A percentile compares a stretch with the other conserved stretches of the same genome.
Evolutionary conservation across 1,140 invertebrate genomes (phyloP).

Genomic region (Camponotus vicinus): DNA sequence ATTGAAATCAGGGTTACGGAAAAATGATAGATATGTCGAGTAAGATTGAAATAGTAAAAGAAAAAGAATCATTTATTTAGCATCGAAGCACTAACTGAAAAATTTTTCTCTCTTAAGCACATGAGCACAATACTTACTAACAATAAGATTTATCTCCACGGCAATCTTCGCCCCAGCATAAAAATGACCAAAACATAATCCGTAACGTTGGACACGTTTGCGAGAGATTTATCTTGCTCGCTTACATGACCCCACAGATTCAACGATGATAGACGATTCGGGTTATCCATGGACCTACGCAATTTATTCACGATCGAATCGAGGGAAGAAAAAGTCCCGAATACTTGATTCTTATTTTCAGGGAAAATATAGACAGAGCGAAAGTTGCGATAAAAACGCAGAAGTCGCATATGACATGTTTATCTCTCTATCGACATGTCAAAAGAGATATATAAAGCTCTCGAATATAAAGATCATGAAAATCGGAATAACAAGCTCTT

Average conservation of each 20-base stretch:
- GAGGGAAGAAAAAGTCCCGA: not conserved
- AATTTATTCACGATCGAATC: conserved; percentile 35
- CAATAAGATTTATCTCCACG: not conserved
- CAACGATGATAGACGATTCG: conserved; percentile 27
- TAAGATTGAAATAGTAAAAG: conserved; percentile 32
- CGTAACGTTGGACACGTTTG: not conserved
- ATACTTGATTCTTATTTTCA: conserved; percentile 22
- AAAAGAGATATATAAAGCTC: not conserved
- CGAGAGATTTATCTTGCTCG: conserved; percentile 35
- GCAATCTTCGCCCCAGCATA: conserved; percentile 13
- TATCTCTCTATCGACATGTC: not conserved
- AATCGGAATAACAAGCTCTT: not conserved
- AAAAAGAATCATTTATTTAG: conserved; percentile 11
- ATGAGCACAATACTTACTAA: not conserved
- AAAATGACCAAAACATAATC: conserved; percentile 17
- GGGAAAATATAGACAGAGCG: not conserved
- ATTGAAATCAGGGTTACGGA: conserved; percentile 76
- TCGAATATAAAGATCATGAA: not conserved
- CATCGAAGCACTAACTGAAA: not conserved
- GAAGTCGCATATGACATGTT: not conserved
- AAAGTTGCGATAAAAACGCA: conserved; percentile 6
- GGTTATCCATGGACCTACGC: not conserved
- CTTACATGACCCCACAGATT: conserved; percentile 25
- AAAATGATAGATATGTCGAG: conserved; percentile 62
- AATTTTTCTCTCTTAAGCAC: not conserved